Percentiles rank a stretch among this genome's conserved stretches.
phyloP scores from a whole-genome alignment of 2,888 invertebrate genomes.

The Subacronicta megacephala region DNA sequence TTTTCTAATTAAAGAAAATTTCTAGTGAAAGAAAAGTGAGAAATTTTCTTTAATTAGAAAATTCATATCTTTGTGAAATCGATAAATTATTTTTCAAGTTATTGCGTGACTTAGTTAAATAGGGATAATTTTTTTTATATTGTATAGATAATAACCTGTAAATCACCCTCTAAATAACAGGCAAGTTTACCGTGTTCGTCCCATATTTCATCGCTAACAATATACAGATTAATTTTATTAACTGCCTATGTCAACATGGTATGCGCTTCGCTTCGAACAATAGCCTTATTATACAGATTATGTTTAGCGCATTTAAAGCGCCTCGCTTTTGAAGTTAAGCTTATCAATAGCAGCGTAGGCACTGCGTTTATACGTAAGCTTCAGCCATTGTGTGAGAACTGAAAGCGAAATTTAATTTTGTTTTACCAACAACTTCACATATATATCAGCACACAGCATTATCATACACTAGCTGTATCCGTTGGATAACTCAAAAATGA shows the following conservation, averaged over 20 bases:
- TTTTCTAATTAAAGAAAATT: too few relatives aligned
- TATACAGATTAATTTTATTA: conserved; percentile 31
- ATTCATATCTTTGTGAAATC: too few relatives aligned
- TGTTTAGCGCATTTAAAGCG: conserved; percentile 24
- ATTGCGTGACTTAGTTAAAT: too few relatives aligned
- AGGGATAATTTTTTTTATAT: too few relatives aligned
- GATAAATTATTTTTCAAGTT: too few relatives aligned
- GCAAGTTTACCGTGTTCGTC: conserved; percentile 5
- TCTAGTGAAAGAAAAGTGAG: too few relatives aligned
- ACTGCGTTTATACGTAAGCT: not conserved
- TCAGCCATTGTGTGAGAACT: not conserved
- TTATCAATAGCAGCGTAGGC: conserved; percentile 14
- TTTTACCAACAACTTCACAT: too few relatives aligned
- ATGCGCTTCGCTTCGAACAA: conserved; percentile 28
- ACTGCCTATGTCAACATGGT: conserved; percentile 26
- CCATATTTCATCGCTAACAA: conserved; percentile 22
- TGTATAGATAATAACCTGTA: not conserved
- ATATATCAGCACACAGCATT: too few relatives aligned
- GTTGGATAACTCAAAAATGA: too few relatives aligned
- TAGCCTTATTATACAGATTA: conserved; percentile 17
- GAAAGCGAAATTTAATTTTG: not conserved
- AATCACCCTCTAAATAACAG: not conserved
- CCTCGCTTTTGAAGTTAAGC: conserved; percentile 2
- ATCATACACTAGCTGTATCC: too few relatives aligned
- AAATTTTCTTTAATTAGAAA: too few relatives aligned